phyloP scores from a whole-genome alignment of 2,888 invertebrate species.

The Thymelicus lineola region DNA sequence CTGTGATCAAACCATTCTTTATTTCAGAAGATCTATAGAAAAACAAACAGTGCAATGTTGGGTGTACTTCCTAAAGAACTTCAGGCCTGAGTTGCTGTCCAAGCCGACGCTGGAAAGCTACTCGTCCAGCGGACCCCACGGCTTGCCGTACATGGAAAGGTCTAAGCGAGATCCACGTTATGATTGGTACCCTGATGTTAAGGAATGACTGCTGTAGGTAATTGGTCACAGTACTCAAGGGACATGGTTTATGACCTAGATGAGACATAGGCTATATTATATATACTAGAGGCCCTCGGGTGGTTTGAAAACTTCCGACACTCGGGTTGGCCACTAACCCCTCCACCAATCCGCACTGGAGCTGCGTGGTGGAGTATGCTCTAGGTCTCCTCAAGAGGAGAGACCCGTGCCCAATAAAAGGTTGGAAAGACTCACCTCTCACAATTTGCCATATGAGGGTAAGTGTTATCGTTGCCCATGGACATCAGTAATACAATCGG shows the following conservation, averaged over 20 bases:
- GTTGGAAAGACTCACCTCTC: no score
- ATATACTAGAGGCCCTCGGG: no score
- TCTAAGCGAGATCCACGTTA: conserved; percentile 85
- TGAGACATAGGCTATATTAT: no score
- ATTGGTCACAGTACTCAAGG: not conserved
- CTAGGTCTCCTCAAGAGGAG: no score
- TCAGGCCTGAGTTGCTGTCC: conserved; percentile 86
- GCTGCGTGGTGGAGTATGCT: no score
- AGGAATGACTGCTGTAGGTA: conserved; percentile 40
- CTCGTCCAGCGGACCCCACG: conserved; percentile 87
- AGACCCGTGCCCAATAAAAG: no score
- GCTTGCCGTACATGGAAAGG: conserved; percentile 90
- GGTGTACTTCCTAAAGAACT: conserved; percentile 93
- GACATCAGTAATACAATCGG: no score
- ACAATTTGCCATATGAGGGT: no score
- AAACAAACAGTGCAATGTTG: conserved; percentile 80
- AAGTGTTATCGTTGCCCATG: conserved; percentile 3
- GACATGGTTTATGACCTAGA: not conserved
- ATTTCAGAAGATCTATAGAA: conserved; percentile 57
- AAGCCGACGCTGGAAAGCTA: conserved; percentile 86
- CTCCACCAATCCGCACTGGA: no score
- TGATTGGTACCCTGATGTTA: conserved; percentile 57
- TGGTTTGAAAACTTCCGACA: no score
- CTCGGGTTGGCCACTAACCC: no score
- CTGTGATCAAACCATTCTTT: no score